phyloP scores from a whole-genome alignment of 2,113 vertebrate species.

The Platanista minor region DNA sequence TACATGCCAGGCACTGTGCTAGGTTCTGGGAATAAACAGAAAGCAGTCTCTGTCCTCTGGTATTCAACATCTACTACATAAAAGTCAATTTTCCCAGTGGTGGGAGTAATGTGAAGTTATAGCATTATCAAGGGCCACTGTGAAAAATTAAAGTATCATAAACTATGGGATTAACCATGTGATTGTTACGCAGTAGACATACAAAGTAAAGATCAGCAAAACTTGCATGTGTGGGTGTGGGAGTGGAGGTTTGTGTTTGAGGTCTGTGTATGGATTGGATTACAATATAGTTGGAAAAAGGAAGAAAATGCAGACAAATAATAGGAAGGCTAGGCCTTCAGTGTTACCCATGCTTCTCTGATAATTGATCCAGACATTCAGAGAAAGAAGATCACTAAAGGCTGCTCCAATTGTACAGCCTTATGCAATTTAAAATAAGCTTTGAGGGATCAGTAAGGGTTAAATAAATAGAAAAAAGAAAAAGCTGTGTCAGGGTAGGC shows the following conservation, averaged over 20 bases:
- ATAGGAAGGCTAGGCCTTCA: not conserved
- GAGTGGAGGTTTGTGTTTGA: not conserved
- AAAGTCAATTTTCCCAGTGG: not conserved
- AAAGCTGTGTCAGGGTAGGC: not conserved
- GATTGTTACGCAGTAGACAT: not conserved
- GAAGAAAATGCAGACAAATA: not conserved
- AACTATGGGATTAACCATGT: not conserved
- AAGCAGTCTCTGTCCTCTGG: not conserved
- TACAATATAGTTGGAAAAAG: not conserved
- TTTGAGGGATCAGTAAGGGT: not conserved
- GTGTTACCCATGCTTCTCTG: not conserved
- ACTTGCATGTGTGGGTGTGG: not conserved
- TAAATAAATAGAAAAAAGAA: not conserved
- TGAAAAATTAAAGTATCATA: not conserved
- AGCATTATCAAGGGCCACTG: not conserved
- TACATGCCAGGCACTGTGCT: not conserved
- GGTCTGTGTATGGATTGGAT: not conserved
- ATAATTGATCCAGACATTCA: not conserved
- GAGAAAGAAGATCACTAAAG: not conserved
- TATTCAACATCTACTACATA: not conserved
- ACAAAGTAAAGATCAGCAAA: not conserved
- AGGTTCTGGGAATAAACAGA: not conserved
- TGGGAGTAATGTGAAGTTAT: not conserved
- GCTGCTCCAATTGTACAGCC: not conserved
- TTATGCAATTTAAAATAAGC: not conserved